These are phyloP conservation scores for Temnothorax nylanderi DNA, from an alignment of 1,140 invertebrate species.

Conservation along the genomic window DNA sequence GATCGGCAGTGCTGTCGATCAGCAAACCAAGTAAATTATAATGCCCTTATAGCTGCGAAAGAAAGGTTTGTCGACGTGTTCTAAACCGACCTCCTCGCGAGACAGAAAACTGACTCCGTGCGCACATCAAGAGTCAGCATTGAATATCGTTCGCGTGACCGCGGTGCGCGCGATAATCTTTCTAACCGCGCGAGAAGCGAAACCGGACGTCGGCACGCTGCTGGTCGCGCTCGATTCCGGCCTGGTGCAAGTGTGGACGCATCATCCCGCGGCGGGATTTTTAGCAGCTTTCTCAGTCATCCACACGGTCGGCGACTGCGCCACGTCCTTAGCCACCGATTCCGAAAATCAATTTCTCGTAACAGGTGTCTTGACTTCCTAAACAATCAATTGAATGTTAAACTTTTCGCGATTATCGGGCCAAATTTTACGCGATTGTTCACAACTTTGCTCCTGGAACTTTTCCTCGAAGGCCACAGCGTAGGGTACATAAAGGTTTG, in stretches of 20 bases:
- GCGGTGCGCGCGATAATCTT: conserved; percentile 87
- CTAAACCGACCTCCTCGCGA: background rate
- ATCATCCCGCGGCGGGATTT: conserved; percentile 89
- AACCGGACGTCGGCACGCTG: conserved; percentile 87
- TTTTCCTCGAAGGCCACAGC: conserved; percentile 84
- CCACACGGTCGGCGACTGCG: conserved; percentile 89
- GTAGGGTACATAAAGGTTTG: conserved; percentile 91
- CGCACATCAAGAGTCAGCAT: conserved; percentile 66
- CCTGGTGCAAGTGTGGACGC: conserved; percentile 90
- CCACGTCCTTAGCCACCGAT: conserved; percentile 88
- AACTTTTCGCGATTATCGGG: background rate
- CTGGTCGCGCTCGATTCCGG: conserved; percentile 89
- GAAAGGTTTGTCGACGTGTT: background rate
- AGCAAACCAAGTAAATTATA: conserved; percentile 20
- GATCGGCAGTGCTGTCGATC: background rate
- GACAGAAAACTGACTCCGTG: conserved; percentile 44
- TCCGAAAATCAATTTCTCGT: conserved; percentile 88
- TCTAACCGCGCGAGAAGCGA: conserved; percentile 84
- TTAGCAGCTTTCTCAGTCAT: conserved; percentile 88
- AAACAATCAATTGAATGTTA: background rate
- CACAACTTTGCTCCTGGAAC: background rate
- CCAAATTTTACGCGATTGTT: background rate
- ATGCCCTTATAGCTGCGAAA: background rate
- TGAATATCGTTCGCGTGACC: conserved; percentile 72
- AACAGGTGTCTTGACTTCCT: conserved; percentile 85